These are phyloP conservation scores for Muschampia plurimacula DNA, from an alignment of 2,888 invertebrate genomes.

Conservation along the genomic window DNA sequence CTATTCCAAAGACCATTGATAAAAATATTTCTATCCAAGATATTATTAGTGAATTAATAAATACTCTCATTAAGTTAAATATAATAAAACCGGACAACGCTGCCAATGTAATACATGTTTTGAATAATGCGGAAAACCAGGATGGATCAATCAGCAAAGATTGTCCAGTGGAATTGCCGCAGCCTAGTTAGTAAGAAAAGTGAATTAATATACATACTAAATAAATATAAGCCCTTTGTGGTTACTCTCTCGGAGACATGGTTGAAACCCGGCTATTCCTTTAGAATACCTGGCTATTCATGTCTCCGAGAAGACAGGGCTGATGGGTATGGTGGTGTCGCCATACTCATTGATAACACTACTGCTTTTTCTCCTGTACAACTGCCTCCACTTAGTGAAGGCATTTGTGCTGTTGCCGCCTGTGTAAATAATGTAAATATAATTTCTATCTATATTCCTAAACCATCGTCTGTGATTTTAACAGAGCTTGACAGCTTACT, in stretches of 20 bases:
- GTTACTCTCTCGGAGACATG: slow-evolving; percentile 14
- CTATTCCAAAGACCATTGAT: background rate
- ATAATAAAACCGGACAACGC: too few relatives aligned
- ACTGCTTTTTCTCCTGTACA: background rate
- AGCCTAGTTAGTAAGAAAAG: slow-evolving; percentile 24
- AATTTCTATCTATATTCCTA: background rate
- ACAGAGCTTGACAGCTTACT: background rate
- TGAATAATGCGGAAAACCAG: too few relatives aligned
- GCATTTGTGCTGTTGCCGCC: background rate
- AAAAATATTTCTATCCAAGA: slow-evolving; percentile 1
- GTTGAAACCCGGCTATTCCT: background rate
- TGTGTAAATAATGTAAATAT: slow-evolving; percentile 4
- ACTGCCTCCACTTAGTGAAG: background rate
- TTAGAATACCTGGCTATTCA: background rate
- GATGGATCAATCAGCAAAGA: slow-evolving; percentile 4
- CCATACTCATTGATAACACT: slow-evolving; percentile 6
- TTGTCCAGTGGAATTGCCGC: slow-evolving; percentile 22
- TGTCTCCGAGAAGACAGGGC: slow-evolving; percentile 13
- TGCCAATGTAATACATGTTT: too few relatives aligned
- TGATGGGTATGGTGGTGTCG: slow-evolving; percentile 15
- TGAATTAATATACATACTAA: slow-evolving; percentile 16
- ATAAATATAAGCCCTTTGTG: slow-evolving; percentile 8
- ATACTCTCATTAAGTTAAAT: slow-evolving; percentile 5
- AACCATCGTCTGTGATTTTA: background rate
- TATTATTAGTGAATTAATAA: slow-evolving; percentile 9